Evolutionary conservation across 2,113 vertebrate genomes (phyloP).

Genomic region (Eclectus roratus): DNA sequence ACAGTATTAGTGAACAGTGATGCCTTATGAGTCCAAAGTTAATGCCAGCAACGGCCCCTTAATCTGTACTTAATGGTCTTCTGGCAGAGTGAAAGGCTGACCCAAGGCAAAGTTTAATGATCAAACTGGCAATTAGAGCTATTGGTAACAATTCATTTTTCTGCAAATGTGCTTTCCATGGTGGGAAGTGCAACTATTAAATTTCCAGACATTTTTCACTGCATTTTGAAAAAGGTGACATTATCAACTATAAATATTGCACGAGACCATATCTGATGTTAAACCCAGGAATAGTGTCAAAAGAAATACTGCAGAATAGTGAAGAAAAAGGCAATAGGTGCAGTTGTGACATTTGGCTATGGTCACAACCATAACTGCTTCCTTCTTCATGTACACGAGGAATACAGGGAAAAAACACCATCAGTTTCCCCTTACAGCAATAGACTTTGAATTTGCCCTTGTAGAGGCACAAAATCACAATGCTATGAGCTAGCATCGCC

Average conservation of each 20-base stretch:
- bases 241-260: background rate
- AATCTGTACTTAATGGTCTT: slow-evolving; percentile 22
- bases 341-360: background rate
- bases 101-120: slow-evolving; percentile 33
- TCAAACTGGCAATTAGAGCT: background rate
- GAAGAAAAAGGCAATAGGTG: background rate
- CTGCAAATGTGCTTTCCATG: background rate
- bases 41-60: background rate
- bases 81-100: slow-evolving; percentile 11
- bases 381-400: rapidly evolving
- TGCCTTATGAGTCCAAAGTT: background rate
- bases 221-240: background rate
- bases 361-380: background rate
- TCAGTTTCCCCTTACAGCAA: background rate
- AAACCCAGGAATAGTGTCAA: background rate
- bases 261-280: background rate
- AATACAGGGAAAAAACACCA: background rate
- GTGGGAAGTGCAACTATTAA: background rate
- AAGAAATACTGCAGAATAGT: background rate
- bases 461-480: background rate
- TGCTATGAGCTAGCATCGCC: rapidly evolving
- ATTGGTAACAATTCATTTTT: background rate
- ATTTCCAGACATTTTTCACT: background rate
- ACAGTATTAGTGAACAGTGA: background rate
- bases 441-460: background rate